Percentiles rank a stretch among this genome's conserved stretches.
Evolutionary conservation across 2,113 vertebrate genomes (phyloP).

Genomic region (Dinomys branickii): DNA sequence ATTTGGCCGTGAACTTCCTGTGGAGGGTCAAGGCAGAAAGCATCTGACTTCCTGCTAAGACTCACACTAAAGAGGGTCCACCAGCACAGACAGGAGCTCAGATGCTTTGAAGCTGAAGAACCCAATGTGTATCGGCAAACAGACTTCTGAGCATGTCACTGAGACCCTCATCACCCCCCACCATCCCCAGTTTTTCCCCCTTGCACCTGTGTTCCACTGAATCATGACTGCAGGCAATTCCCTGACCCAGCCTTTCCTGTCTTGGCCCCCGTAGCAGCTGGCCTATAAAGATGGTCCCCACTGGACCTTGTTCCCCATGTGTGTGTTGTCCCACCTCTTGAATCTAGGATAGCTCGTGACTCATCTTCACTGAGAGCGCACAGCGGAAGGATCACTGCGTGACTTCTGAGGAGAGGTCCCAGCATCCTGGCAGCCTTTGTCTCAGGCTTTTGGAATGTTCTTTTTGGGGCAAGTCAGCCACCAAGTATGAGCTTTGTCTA

Average conservation of each 20-base stretch:
- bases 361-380: neutral
- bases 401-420: neutral
- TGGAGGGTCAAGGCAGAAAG: neutral
- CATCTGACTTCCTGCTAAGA: neutral
- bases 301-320: neutral
- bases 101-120: neutral
- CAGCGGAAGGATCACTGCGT: neutral
- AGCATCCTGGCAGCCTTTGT: constrained; percentile 16
- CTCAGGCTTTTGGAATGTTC: constrained; percentile 18
- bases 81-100: neutral
- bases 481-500: neutral
- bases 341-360: neutral
- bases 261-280: neutral
- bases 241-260: neutral
- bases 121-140: neutral
- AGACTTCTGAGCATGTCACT: neutral
- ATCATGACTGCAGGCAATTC: neutral
- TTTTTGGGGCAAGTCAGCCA: neutral
- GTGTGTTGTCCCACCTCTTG: neutral
- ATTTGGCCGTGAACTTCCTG: constrained; percentile 32
- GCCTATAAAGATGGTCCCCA: neutral
- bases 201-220: neutral
- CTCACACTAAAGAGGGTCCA: neutral
- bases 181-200: neutral
- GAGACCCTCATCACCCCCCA: neutral